phyloP scores from a whole-genome alignment of 2,888 invertebrate species.

The Eristalis tenax region DNA sequence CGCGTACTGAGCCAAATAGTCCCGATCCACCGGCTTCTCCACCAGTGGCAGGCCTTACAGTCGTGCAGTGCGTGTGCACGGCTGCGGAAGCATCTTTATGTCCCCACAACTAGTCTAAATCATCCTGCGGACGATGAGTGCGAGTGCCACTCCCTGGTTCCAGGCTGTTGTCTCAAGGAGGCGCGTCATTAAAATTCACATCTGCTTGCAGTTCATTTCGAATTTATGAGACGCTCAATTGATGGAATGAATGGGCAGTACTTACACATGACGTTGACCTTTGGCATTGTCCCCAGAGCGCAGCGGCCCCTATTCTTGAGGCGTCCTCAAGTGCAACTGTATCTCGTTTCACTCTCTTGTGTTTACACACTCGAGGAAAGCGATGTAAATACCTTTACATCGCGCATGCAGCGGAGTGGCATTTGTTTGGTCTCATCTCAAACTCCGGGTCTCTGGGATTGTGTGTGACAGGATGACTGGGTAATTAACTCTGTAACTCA shows the following conservation, averaged over 20 bases:
- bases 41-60: neutral
- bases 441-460: constrained; percentile 2
- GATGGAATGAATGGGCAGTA: constrained; percentile 60
- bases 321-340: constrained; percentile 40
- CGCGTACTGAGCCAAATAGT: constrained; percentile 38
- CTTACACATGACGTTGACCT: constrained; percentile 69
- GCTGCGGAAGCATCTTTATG: constrained; percentile 41
- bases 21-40: neutral
- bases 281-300: constrained; percentile 48
- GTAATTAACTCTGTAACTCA: constrained; percentile 56
- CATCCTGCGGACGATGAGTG: constrained; percentile 30
- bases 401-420: constrained; percentile 21
- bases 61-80: constrained; percentile 2
- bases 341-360: constrained; percentile 18
- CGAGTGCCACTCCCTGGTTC: neutral
- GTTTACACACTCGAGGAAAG: constrained; percentile 37
- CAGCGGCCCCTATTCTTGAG: neutral
- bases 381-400: constrained; percentile 61
- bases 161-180: constrained; percentile 18
- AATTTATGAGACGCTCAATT: constrained; percentile 69
- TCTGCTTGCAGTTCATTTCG: constrained; percentile 68
- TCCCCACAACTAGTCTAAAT: constrained; percentile 53
- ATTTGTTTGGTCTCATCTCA: constrained; percentile 20
- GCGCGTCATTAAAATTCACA: constrained; percentile 66
- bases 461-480: constrained; percentile 57